Evolutionary conservation across 1,140 invertebrate species (phyloP).

Genomic region (Caenorhabditis briggsae): DNA sequence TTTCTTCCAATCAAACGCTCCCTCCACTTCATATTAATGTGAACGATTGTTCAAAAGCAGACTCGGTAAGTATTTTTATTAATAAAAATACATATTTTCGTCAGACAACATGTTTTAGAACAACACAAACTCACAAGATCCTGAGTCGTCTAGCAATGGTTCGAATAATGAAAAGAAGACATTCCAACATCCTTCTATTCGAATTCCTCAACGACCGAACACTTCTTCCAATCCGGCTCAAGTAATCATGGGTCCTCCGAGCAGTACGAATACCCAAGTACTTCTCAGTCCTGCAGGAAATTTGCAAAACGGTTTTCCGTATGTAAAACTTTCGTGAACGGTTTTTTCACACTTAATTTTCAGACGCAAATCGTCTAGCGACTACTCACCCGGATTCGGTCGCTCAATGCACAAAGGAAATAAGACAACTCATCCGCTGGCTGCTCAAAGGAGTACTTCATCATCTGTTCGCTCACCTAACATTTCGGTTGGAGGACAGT

Average conservation of each 20-base stretch:
- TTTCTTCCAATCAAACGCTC: background rate
- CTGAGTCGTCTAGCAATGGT: background rate
- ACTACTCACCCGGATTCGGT: background rate
- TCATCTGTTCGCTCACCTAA: background rate
- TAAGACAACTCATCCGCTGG: background rate
- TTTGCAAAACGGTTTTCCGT: conserved; percentile 42
- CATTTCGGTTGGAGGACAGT: background rate
- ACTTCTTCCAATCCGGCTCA: background rate
- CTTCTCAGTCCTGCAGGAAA: conserved; percentile 39
- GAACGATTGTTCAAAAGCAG: background rate
- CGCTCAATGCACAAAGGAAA: background rate
- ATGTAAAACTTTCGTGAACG: background rate
- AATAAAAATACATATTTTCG: background rate
- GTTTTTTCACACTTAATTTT: background rate
- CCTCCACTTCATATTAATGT: conserved; percentile 29
- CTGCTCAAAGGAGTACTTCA: background rate
- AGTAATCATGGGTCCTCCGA: conserved; percentile 20
- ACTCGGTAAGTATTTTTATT: background rate
- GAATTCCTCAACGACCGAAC: background rate
- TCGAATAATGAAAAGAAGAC: background rate
- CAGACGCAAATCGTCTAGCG: conserved; percentile 14
- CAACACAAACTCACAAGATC: background rate
- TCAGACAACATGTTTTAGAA: background rate
- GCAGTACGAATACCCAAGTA: conserved; percentile 12
- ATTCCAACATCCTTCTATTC: background rate